Evolutionary conservation across 2,113 vertebrate species (phyloP).

Genomic region (Conger conger): DNA sequence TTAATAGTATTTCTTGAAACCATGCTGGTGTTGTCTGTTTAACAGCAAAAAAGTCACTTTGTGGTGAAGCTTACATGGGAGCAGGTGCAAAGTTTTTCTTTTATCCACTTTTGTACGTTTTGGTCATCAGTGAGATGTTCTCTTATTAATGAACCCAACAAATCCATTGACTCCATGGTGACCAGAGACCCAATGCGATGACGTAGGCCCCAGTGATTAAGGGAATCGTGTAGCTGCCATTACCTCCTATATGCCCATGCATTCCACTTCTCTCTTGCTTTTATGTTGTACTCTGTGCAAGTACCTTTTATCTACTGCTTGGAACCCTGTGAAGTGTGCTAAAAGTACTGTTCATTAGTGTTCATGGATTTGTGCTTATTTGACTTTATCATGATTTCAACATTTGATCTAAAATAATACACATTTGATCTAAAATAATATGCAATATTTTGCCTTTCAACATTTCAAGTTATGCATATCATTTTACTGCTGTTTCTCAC

Average conservation of each 20-base stretch:
- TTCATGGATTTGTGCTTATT: neutral
- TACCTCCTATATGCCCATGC: conserved; percentile 33
- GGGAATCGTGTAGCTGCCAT: conserved; percentile 45
- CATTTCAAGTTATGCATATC: no score
- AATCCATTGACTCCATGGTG: conserved; percentile 70
- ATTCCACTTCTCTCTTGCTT: conserved; percentile 26
- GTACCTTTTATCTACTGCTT: neutral
- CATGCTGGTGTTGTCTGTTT: neutral
- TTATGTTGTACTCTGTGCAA: conserved; percentile 24
- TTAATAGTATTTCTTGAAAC: neutral
- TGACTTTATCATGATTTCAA: neutral
- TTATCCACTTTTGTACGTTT: conserved; percentile 73
- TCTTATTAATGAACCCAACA: conserved; percentile 72
- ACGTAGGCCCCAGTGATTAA: conserved; percentile 46
- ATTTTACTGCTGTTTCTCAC: neutral
- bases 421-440: neutral
- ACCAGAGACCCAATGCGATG: conserved; percentile 58
- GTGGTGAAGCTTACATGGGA: conserved; percentile 35
- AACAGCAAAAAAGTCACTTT: neutral
- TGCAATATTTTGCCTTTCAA: neutral
- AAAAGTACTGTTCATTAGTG: neutral
- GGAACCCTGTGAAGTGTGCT: neutral
- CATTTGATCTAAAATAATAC: neutral
- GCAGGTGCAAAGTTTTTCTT: conserved; percentile 60
- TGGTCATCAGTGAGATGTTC: conserved; percentile 54